Conservation (phyloP, 2,113 vertebrate species). For the Uropsilus gracilis region DNA sequence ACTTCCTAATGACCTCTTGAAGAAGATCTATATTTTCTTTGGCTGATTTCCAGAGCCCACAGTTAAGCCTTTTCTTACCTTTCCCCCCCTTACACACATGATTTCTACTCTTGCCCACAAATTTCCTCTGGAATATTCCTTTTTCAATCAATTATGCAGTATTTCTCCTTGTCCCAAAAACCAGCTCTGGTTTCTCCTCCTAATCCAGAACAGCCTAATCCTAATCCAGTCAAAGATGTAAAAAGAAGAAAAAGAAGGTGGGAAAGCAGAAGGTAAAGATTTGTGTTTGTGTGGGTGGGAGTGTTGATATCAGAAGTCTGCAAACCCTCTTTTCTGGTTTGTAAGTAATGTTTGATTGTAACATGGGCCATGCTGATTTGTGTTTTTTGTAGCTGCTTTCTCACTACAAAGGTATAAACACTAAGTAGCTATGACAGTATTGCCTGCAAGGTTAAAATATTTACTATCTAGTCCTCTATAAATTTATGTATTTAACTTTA, state of each 20-base stretch:
- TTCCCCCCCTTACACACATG: neutral
- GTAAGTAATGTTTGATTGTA: neutral
- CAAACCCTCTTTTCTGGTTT: neutral
- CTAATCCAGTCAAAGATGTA: no score
- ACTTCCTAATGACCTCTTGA: neutral
- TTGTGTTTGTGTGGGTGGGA: no score
- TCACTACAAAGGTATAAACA: neutral
- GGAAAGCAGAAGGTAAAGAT: rapidly evolving
- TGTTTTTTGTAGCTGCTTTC: neutral
- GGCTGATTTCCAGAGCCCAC: neutral
- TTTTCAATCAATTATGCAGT: neutral
- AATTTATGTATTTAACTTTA: neutral
- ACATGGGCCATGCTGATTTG: neutral
- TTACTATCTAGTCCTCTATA: neutral
- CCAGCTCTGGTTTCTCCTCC: neutral
- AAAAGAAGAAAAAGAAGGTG: neutral
- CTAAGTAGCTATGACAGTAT: neutral
- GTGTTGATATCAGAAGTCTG: neutral
- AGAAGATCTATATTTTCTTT: no score
- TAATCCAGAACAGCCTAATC: neutral
- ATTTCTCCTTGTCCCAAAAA: neutral
- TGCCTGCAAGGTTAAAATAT: neutral
- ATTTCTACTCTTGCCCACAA: neutral
- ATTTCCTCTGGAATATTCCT: neutral
- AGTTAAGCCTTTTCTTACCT: neutral